A percentile compares a stretch with the other conserved stretches of the same genome.
These are phyloP conservation scores for Galerucella pusilla DNA, from an alignment of 2,888 invertebrate species.

Conservation along the genomic window DNA sequence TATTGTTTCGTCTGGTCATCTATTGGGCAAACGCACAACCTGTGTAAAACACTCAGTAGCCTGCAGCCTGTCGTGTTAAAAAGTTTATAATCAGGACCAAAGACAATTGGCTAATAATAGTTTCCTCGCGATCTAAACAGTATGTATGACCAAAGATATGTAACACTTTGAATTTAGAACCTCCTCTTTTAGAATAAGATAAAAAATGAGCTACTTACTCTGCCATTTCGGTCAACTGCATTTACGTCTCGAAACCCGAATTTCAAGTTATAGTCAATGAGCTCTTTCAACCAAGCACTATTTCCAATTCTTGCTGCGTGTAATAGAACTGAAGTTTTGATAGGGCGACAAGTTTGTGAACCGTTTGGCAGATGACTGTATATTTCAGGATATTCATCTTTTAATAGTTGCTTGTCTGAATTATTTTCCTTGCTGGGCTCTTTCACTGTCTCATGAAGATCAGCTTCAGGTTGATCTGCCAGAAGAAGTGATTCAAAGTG, in stretches of 20 bases:
- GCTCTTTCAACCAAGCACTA: not conserved
- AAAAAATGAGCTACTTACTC: slow-evolving; percentile 64
- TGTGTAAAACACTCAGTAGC: too few species aligned
- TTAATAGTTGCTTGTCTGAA: slow-evolving; percentile 51
- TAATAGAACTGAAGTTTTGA: slow-evolving; percentile 5
- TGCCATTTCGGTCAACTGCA: slow-evolving; percentile 69
- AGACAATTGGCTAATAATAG: too few species aligned
- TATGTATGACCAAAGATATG: too few species aligned
- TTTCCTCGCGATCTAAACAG: too few species aligned
- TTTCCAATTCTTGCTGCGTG: not conserved
- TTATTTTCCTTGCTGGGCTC: slow-evolving; percentile 69
- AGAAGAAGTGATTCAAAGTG: not conserved
- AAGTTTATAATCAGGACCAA: too few species aligned
- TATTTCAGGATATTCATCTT: not conserved
- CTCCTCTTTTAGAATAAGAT: not conserved
- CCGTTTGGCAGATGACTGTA: slow-evolving; percentile 62
- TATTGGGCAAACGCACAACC: too few species aligned
- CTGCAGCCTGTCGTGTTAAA: too few species aligned
- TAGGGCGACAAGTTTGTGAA: not conserved
- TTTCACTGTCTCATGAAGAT: slow-evolving; percentile 63
- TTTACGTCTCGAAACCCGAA: slow-evolving; percentile 66
- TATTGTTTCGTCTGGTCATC: too few species aligned
- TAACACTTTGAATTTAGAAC: too few species aligned
- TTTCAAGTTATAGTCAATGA: slow-evolving; percentile 58
- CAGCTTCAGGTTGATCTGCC: slow-evolving; percentile 45